phyloP scores from a whole-genome alignment of 2,113 vertebrate genomes.

The Camelus bactrianus region DNA sequence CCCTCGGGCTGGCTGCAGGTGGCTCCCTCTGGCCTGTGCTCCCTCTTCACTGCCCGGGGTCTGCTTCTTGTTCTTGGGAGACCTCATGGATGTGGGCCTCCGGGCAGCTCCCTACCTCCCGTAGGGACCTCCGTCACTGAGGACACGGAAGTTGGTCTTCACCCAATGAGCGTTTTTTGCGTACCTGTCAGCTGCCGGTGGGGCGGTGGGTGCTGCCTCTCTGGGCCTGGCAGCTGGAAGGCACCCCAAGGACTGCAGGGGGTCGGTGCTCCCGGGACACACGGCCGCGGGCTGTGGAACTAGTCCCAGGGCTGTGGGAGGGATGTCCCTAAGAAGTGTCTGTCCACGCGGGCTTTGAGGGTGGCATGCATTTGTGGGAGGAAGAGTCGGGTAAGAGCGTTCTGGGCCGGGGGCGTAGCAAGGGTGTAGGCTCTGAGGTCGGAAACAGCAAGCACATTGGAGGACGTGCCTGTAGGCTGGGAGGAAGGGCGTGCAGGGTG shows the following conservation, averaged over 20 bases:
- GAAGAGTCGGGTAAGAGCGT: too few species aligned
- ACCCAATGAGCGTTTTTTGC: background rate
- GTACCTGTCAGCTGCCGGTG: background rate
- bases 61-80: background rate
- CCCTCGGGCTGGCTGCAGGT: background rate
- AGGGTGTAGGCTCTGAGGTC: background rate
- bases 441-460: background rate
- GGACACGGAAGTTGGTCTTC: background rate
- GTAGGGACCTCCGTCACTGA: background rate
- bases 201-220: background rate
- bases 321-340: background rate
- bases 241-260: background rate
- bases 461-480: background rate
- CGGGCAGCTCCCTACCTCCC: background rate
- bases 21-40: background rate
- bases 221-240: accelerated
- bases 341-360: background rate
- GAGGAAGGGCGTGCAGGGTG: background rate
- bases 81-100: background rate
- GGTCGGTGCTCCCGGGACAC: background rate
- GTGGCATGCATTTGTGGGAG: background rate
- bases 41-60: background rate
- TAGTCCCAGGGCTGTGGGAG: background rate
- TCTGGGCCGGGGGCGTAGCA: background rate
- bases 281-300: too few species aligned